These are phyloP conservation scores for Macroramphosus scolopax DNA, from an alignment of 2,797 vertebrate genomes.

Conservation along the genomic window DNA sequence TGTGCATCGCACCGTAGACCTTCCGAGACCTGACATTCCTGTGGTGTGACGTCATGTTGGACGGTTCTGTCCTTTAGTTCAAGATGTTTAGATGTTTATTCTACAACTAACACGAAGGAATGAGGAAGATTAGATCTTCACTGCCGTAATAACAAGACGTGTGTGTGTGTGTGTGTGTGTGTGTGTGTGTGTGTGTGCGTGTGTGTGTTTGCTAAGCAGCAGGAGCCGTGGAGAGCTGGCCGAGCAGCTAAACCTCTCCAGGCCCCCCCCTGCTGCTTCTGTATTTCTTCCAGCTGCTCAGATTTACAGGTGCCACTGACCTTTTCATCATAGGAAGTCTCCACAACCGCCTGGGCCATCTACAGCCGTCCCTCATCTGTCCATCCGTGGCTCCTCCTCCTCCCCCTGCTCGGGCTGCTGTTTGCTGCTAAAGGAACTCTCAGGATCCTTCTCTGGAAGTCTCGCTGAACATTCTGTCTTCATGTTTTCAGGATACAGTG, in stretches of 20 bases:
- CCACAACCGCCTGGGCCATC: conserved; percentile 66
- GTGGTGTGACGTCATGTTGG: conserved; percentile 7
- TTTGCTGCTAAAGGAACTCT: conserved; percentile 15
- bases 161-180: conserved; percentile 30
- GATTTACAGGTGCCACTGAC: conserved; percentile 87
- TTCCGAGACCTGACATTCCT: conserved; percentile 2
- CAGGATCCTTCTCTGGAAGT: no score
- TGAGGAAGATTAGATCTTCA: neutral
- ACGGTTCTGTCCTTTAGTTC: neutral
- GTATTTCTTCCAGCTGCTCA: conserved; percentile 78
- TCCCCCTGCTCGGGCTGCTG: neutral
- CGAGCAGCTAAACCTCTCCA: conserved; percentile 56
- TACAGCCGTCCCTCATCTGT: conserved; percentile 41
- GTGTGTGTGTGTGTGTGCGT: conserved; percentile 18
- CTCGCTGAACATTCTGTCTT: no score
- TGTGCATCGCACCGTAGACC: conserved; percentile 1
- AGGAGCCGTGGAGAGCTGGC: conserved; percentile 55
- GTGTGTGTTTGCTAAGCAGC: conserved; percentile 26
- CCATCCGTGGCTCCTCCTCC: conserved; percentile 23
- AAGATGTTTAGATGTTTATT: neutral
- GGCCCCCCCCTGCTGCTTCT: conserved; percentile 1
- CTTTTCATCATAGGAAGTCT: conserved; percentile 85
- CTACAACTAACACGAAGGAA: no score
- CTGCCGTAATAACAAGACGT: no score
- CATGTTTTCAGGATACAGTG: no score